These are phyloP conservation scores for Isotomurus palustris DNA, from an alignment of 2,888 invertebrate species.

Conservation along the genomic window DNA sequence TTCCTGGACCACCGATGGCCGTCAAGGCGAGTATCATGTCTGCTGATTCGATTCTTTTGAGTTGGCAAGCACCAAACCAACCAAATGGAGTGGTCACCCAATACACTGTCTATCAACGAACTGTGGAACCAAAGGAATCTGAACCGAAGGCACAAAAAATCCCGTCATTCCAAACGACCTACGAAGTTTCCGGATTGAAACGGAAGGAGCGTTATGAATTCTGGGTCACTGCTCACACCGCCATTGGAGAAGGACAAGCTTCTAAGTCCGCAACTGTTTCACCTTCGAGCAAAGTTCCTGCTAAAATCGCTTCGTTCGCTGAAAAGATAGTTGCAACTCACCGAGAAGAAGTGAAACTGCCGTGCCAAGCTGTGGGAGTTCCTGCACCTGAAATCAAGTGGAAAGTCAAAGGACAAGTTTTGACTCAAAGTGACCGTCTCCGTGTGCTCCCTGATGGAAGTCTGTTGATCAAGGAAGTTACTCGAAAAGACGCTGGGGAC, in stretches of 20 bases:
- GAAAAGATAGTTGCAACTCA: conserved; percentile 87
- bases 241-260: conserved; percentile 87
- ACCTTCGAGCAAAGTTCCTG: conserved; percentile 76
- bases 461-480: conserved; percentile 81
- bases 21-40: conserved; percentile 92
- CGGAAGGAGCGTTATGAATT: conserved; percentile 81
- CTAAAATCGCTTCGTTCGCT: conserved; percentile 91
- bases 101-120: conserved; percentile 72
- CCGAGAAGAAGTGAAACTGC: conserved; percentile 85
- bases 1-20: conserved; percentile 86
- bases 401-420: conserved; percentile 76
- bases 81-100: conserved; percentile 90
- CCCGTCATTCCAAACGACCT: conserved; percentile 77
- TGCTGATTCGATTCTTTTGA: conserved; percentile 81
- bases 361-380: conserved; percentile 86
- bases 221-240: conserved; percentile 91
- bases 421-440: conserved; percentile 75
- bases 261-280: conserved; percentile 81
- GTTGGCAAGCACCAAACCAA: conserved; percentile 69
- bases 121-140: conserved; percentile 32
- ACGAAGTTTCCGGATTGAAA: conserved; percentile 78
- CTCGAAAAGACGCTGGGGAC: conserved; percentile 84
- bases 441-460: conserved; percentile 84
- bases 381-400: conserved; percentile 84
- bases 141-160: conserved; percentile 54